Evolutionary conservation across 2,113 vertebrate genomes (phyloP), one percentile per base, ranked within the genome.

Genomic region (Anser brachyrhynchus): DNA sequence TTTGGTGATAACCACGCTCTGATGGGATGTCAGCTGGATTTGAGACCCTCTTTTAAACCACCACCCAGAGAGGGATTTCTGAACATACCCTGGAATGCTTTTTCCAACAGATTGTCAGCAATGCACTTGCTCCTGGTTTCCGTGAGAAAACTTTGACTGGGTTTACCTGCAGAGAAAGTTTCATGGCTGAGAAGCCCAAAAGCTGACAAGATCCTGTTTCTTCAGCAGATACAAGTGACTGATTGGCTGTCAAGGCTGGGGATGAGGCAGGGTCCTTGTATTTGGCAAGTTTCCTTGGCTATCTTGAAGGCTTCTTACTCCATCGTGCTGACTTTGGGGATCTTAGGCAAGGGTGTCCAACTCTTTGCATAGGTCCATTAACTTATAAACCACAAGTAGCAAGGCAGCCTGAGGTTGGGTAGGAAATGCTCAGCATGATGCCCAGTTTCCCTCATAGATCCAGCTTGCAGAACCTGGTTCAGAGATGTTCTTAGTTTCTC

Each of bases 311-410:
- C 11, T 79, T 94, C 35, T 87, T 73, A 57, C 23, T 64, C 33
- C 44, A 46, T 23, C 74, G 11, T 39, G 11, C 5, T 74, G 19
- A 83, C 44, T 74, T 69, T 29, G 55, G 31, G 35, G 25, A 23
- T 62, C 35, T 25, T 15, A 49, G 44, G 9, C 59, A 69, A 67
- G 17, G 33, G 7, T 39, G 16, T 46, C 13, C 28, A 52, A 26
- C 18, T 28, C 54, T 64, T 78, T 74, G 31, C 33, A 17, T 11
- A 65, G 33, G 18, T 55, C 3, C 29, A 20, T 84, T 43, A 57
- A 10, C 11, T 4, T 25, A 35, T 0, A 1, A 76, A 71, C 17
- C 1, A 1, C 51, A 49, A 55, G n/a, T 17, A 39, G 39, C 39
- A 39, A 39, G 39, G 39, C 39, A 39, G 11, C 39, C 39, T 39